phyloP scores from a whole-genome alignment of 2,797 vertebrate species.

The Malurus leucopterus region DNA sequence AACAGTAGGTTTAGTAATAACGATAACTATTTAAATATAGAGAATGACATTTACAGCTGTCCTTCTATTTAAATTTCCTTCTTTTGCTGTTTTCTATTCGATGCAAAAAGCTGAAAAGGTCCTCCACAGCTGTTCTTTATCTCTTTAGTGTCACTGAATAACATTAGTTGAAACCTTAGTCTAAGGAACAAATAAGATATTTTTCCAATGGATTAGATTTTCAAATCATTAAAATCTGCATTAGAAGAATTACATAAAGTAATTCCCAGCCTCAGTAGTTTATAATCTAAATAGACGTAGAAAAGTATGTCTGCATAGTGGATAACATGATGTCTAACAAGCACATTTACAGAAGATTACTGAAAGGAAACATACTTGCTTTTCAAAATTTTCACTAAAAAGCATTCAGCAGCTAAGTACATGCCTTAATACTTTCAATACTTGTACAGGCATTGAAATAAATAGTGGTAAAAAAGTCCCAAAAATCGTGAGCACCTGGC shows the following conservation, averaged over 20 bases:
- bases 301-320: neutral
- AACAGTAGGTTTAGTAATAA: neutral
- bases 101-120: neutral
- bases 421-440: neutral
- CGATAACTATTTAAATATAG: neutral
- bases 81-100: rapidly evolving
- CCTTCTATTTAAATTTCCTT: neutral
- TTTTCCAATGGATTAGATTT: neutral
- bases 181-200: neutral
- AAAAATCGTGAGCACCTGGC: neutral
- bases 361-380: neutral
- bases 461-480: neutral
- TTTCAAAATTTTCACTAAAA: neutral
- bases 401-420: neutral
- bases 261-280: neutral
- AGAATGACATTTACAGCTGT: neutral
- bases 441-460: neutral
- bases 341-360: neutral
- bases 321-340: neutral
- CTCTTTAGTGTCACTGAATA: neutral
- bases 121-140: neutral
- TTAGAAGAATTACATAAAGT: neutral
- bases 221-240: neutral
- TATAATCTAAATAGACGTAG: neutral
- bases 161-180: neutral